Evolutionary conservation across 1,140 invertebrate genomes (phyloP), one percentile per base, ranked within the genome.

Genomic region (Bicyclus anynana): DNA sequence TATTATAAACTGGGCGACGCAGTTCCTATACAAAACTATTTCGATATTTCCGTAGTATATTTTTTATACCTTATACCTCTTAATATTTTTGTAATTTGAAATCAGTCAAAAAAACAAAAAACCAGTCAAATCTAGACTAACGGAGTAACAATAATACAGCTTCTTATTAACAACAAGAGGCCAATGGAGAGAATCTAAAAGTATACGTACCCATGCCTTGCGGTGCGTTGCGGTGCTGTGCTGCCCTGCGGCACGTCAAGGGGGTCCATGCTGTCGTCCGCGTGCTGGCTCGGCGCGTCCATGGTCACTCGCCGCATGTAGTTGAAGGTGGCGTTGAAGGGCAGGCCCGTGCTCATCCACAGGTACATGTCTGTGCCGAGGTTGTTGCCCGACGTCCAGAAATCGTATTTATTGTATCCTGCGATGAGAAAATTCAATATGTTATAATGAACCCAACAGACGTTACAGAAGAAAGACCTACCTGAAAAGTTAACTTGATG

Each of bases 321-420:
- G 84, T 95, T 94, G 84, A 96, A 96, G 7, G 95, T 96, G 4
- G 93, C 92, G 84, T 97, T 97, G 89, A 96, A 95, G 27, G 95
- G 95, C 46, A 95, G 81, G 6, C 95, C 95, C 26, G 94, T 95
- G 74, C 94, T 96, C 95, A 96, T 96, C 95, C 95, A 97, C 29
- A 96, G 86, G 84, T 95, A 94, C 94, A 95, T 95, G 72, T 95
- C 93, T 5, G 95, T 95, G 33, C 95, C 95, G 42, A 96, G 87
- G 64, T 94, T 93, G 88, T 97, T 97, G 38, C 95, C 95, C 49
- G 95, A 96, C 57, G 95, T 96, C 95, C 95, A 97, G 84, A 95
- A 96, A 76, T 96, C 94, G 68, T 93, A 95, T 73, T 94, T 94
- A 57, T 92, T 93, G 77, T 94, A 95, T 12, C 94, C 93, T 93